These are phyloP conservation scores for Pogonophryne albipinna DNA, from an alignment of 2,797 vertebrate genomes.

Conservation along the genomic window DNA sequence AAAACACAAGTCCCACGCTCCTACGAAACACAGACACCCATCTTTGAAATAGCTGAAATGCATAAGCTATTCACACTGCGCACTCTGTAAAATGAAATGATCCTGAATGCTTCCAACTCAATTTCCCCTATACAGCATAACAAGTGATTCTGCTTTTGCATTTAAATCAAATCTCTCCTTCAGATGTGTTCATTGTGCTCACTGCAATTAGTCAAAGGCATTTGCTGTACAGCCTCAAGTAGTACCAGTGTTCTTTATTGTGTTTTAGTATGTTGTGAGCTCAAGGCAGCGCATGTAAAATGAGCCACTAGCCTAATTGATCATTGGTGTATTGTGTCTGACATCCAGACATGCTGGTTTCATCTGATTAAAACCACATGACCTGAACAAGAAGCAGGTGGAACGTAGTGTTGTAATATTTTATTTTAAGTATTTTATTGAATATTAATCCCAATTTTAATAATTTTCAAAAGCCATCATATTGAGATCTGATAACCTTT, in stretches of 20 bases:
- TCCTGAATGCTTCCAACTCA: constrained; percentile 32
- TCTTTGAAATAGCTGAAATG: constrained; percentile 9
- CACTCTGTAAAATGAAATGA: constrained; percentile 21
- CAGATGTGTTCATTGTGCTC: constrained; percentile 28
- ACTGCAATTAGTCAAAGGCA: constrained; percentile 46
- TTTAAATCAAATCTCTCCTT: constrained; percentile 47
- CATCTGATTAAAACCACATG: constrained; percentile 9
- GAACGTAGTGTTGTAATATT: background rate
- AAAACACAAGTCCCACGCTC: constrained; percentile 19
- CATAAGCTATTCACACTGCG: constrained; percentile 19
- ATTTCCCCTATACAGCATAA: constrained; percentile 21
- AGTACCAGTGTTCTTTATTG: constrained; percentile 37
- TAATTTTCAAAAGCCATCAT: background rate
- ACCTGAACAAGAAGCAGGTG: constrained; percentile 26
- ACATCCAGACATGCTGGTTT: constrained; percentile 6
- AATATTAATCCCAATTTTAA: constrained; percentile 3
- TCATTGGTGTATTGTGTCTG: constrained; percentile 31
- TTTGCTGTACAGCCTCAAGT: constrained; percentile 38
- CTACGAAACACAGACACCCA: constrained; percentile 14
- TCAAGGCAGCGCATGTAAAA: constrained; percentile 45
- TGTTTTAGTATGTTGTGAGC: constrained; percentile 24
- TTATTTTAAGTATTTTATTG: background rate
- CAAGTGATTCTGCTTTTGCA: constrained; percentile 40
- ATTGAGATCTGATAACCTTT: background rate
- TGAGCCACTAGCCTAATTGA: constrained; percentile 36